Conservation (phyloP, 2,797 vertebrate species). For the Sciurus vulgaris region DNA sequence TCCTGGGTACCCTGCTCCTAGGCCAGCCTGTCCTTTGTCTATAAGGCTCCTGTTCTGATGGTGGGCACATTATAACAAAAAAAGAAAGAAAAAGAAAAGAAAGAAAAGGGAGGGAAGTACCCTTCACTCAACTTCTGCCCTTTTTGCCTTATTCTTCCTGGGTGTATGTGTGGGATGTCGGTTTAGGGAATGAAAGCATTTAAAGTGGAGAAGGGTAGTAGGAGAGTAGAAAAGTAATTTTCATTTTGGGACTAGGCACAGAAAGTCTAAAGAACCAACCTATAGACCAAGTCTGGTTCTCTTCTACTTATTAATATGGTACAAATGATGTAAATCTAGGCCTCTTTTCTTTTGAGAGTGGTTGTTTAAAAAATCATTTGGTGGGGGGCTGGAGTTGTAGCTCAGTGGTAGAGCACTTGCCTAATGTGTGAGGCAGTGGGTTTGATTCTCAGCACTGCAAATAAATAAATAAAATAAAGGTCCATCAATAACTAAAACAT, state of each 20-base stretch:
- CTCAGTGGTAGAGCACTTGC: too few species aligned
- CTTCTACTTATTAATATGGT: background rate
- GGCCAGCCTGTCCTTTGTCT: background rate
- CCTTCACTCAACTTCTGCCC: background rate
- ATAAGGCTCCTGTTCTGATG: background rate
- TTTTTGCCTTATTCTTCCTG: conserved; percentile 23
- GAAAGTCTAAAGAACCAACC: background rate
- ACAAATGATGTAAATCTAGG: background rate
- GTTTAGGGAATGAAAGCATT: background rate
- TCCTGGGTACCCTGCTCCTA: background rate
- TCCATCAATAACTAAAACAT: too few species aligned
- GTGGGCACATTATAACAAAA: background rate
- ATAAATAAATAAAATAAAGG: too few species aligned
- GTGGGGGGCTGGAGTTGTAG: too few species aligned
- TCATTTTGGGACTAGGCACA: background rate
- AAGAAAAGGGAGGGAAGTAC: conserved; percentile 31
- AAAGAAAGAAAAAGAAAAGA: background rate
- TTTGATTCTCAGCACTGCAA: too few species aligned
- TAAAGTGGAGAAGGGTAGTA: background rate
- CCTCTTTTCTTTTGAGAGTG: background rate
- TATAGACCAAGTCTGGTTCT: background rate
- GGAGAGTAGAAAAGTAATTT: background rate
- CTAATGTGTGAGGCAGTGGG: too few species aligned
- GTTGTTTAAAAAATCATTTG: background rate
- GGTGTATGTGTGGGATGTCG: background rate